Evolutionary conservation across 2,888 invertebrate genomes (phyloP), one percentile per base, ranked within the genome.

Genomic region (Rotaria socialis): DNA sequence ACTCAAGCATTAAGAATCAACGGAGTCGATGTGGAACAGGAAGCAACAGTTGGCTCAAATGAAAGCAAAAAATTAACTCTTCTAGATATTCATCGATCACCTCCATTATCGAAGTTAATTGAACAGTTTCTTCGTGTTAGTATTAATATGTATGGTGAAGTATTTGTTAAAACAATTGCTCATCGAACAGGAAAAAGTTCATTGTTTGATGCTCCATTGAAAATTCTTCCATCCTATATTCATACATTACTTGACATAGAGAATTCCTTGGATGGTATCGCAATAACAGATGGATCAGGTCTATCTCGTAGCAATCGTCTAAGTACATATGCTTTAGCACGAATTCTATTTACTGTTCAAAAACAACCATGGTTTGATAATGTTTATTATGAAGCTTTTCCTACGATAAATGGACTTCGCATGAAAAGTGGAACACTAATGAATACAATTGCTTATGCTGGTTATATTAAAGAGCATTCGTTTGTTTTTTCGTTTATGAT

Each of bases 131-230:
- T 35, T 19, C 67, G 35, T 1, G 35, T 35, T 6, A 67, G 67
- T 35, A 67, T 67, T 35, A 67, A 67, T 41, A 67, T 67, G 67
- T 67, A 67, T 41, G 67, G 67, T 35, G 67, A 67, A 67, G 67
- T 67, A 19, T 35, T 67, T 7, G 35, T 67, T 35, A 67, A 67
- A 67, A 67, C 67, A 14, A 35, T 67, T 16, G 67, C 67, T 19
- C 19, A 67, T 16, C 27, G 11, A 35, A 27, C 35, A 14, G 16
- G 27, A 19, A 16, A 35, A 35, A 16, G 35, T 67, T 35, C 56
- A 24, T 56, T 56, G 24, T 24, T 24, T 24, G 56, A 56, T 56
- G 56, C 56, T 56, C 56, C 56, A 14, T 2, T 24, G 24, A 24
- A 24, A 24, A 56, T 56, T 24, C 56, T 56, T 56, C 56, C 24